Conservation (phyloP, 2,888 invertebrate genomes). For the Hirtodrosophila cameraria region DNA sequence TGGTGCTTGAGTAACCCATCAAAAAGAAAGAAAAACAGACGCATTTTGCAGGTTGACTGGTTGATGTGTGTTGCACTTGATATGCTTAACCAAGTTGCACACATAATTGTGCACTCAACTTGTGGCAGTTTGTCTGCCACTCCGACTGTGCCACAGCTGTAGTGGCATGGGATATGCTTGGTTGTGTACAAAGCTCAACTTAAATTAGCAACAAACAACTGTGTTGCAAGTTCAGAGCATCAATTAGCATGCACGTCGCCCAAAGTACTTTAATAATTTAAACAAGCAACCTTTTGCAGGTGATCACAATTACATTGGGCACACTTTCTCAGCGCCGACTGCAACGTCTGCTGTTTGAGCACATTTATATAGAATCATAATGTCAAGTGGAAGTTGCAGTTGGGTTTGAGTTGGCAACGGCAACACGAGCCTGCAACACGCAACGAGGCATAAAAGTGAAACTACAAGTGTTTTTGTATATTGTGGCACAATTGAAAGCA, state of each 20-base stretch:
- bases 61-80: conserved; percentile 19
- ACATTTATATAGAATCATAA: conserved; percentile 59
- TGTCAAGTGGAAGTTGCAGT: conserved; percentile 57
- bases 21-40: conserved; percentile 3
- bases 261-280: conserved; percentile 51
- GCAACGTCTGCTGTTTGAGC: conserved; percentile 5
- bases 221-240: conserved; percentile 35
- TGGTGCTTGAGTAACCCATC: neutral
- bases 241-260: conserved; percentile 65
- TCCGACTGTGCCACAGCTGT: neutral
- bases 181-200: too few relatives aligned
- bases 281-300: conserved; percentile 1
- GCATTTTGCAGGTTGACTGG: neutral
- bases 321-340: conserved; percentile 60
- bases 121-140: conserved; percentile 3
- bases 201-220: conserved; percentile 29
- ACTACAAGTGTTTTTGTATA: conserved; percentile 18
- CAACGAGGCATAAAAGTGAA: conserved; percentile 56
- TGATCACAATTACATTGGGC: conserved; percentile 48
- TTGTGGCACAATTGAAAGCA: conserved; percentile 5
- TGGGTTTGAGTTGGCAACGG: conserved; percentile 18
- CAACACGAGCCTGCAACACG: conserved; percentile 41
- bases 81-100: conserved; percentile 10
- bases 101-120: conserved; percentile 18
- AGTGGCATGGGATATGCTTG: too few relatives aligned